phyloP scores from a whole-genome alignment of 2,888 invertebrate species.

The Crossocerus cetratus region DNA sequence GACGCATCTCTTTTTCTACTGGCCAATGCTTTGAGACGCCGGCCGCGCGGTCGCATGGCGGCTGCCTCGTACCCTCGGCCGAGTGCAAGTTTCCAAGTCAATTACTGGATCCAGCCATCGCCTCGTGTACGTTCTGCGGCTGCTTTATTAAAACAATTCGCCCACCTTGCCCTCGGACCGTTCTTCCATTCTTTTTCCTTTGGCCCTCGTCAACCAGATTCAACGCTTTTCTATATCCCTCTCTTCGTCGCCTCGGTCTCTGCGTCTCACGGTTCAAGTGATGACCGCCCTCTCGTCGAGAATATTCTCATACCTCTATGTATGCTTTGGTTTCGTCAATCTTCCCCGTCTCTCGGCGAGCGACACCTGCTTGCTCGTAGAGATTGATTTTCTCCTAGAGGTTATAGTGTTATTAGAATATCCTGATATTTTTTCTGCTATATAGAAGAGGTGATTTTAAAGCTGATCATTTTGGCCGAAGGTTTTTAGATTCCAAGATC shows the following conservation, averaged over 20 bases:
- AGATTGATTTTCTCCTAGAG: conserved; percentile 21
- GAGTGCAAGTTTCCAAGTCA: conserved; percentile 69
- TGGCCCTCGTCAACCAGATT: not conserved
- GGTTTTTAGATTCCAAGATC: too few species aligned
- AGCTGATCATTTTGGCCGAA: too few species aligned
- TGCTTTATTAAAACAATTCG: conserved; percentile 70
- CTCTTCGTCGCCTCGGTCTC: too few species aligned
- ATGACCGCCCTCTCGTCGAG: conserved; percentile 9
- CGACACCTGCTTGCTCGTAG: too few species aligned
- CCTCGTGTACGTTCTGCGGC: conserved; percentile 55
- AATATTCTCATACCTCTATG: conserved; percentile 26
- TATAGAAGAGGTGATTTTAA: too few species aligned
- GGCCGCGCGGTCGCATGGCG: conserved; percentile 6
- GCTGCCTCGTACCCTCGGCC: conserved; percentile 16
- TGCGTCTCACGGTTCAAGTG: too few species aligned
- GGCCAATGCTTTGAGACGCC: not conserved
- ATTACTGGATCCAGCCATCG: conserved; percentile 68
- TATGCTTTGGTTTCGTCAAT: conserved; percentile 6
- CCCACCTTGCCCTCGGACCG: conserved; percentile 38
- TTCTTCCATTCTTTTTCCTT: conserved; percentile 14
- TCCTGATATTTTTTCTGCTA: too few species aligned
- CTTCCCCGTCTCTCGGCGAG: not conserved
- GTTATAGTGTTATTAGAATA: conserved; percentile 35
- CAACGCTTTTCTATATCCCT: too few species aligned
- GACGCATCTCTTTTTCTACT: not conserved